phyloP scores from a whole-genome alignment of 2,888 invertebrate species.

The Pocota personata region DNA sequence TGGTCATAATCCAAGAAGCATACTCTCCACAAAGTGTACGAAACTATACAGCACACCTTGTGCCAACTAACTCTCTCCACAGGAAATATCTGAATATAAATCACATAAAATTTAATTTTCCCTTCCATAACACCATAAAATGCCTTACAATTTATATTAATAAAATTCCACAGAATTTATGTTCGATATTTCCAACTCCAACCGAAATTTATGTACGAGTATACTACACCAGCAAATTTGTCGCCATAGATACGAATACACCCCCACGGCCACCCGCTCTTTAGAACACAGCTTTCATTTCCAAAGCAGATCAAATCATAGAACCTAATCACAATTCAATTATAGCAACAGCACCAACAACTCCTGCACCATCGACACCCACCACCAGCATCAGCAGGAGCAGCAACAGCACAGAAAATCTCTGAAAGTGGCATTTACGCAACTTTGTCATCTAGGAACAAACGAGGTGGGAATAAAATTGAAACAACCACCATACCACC shows the following conservation, averaged over 20 bases:
- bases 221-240: slow-evolving; percentile 5
- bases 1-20: slow-evolving; percentile 22
- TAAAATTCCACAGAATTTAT: slow-evolving; percentile 45
- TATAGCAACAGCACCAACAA: slow-evolving; percentile 52
- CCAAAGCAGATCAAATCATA: slow-evolving; percentile 69
- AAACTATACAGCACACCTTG: slow-evolving; percentile 34
- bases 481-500: slow-evolving; percentile 34
- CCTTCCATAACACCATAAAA: slow-evolving; percentile 42
- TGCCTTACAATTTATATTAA: slow-evolving; percentile 57
- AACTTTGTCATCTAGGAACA: slow-evolving; percentile 67
- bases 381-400: neutral
- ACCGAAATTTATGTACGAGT: slow-evolving; percentile 34
- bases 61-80: neutral
- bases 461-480: slow-evolving; percentile 66
- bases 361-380: neutral
- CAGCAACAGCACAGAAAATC: slow-evolving; percentile 32
- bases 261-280: neutral
- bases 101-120: slow-evolving; percentile 63
- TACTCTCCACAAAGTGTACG: neutral
- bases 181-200: slow-evolving; percentile 28
- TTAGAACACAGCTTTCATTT: slow-evolving; percentile 43
- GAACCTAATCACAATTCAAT: slow-evolving; percentile 72
- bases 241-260: neutral
- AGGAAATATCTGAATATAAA: slow-evolving; percentile 49
- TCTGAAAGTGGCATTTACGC: slow-evolving; percentile 71